These are phyloP conservation scores for Xanthia icteritia DNA, from an alignment of 2,888 invertebrate genomes.

Conservation along the genomic window DNA sequence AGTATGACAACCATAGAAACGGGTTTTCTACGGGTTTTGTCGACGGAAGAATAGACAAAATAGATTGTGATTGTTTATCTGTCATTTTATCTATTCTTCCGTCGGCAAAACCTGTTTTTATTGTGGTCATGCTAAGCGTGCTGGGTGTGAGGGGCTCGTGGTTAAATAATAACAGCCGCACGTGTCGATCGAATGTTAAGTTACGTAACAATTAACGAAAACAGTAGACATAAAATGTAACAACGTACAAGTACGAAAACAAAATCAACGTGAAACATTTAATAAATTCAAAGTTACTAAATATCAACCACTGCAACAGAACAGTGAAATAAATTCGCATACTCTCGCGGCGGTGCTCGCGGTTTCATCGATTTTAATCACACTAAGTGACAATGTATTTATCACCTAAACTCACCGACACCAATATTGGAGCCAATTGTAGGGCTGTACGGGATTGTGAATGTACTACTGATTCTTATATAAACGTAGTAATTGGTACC, in stretches of 20 bases:
- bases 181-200: too few species aligned
- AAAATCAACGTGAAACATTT: background rate
- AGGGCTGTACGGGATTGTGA: conserved; percentile 54
- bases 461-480: background rate
- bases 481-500: background rate
- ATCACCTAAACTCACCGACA: conserved; percentile 77
- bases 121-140: too few species aligned
- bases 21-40: too few species aligned
- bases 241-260: background rate
- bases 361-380: conserved; percentile 83
- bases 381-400: conserved; percentile 84
- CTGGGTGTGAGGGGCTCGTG: background rate
- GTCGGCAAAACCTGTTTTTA: too few species aligned
- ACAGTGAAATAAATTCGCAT: conserved; percentile 49
- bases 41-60: too few species aligned
- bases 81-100: too few species aligned
- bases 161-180: background rate
- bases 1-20: too few species aligned
- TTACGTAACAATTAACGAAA: too few species aligned
- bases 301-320: conserved; percentile 30
- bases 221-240: background rate
- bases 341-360: conserved; percentile 35
- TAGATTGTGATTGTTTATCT: too few species aligned
- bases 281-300: conserved; percentile 2
- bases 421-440: conserved; percentile 68